Conservation (phyloP, 2,797 vertebrate genomes). For the Avahi laniger region DNA sequence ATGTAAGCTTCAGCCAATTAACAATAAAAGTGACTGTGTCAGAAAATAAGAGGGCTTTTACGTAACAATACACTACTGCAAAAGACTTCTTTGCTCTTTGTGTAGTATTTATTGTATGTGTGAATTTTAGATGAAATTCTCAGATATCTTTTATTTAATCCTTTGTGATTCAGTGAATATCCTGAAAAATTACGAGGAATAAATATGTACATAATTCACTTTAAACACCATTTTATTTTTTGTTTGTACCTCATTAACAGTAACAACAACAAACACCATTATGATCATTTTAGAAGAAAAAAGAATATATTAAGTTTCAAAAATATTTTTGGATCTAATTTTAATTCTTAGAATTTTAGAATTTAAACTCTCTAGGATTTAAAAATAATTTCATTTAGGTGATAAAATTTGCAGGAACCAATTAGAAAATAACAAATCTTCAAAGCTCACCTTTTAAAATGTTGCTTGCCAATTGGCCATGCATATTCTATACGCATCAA, state of each 20-base stretch:
- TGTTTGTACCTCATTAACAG: not conserved
- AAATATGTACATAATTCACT: not conserved
- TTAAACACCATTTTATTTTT: not conserved
- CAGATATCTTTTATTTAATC: not conserved
- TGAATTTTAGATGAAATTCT: not conserved
- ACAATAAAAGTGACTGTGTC: not conserved
- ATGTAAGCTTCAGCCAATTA: constrained; percentile 4
- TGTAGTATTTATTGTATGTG: not conserved
- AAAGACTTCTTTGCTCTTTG: not conserved
- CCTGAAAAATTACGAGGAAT: not conserved
- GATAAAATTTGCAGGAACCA: not conserved
- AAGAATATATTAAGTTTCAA: not conserved
- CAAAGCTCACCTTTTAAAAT: not conserved
- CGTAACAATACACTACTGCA: not conserved
- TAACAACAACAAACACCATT: not conserved
- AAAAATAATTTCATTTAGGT: not conserved
- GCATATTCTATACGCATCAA: not conserved
- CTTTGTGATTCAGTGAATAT: not conserved
- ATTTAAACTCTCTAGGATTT: not conserved
- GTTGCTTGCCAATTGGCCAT: not conserved
- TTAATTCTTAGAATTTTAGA: not conserved
- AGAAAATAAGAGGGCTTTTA: not conserved
- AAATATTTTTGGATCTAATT: not conserved
- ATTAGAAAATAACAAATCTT: constrained; percentile 31
- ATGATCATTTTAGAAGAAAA: not conserved